These are phyloP conservation scores for Rhogogaster chlorosoma DNA, from an alignment of 2,888 invertebrate genomes.

Conservation along the genomic window DNA sequence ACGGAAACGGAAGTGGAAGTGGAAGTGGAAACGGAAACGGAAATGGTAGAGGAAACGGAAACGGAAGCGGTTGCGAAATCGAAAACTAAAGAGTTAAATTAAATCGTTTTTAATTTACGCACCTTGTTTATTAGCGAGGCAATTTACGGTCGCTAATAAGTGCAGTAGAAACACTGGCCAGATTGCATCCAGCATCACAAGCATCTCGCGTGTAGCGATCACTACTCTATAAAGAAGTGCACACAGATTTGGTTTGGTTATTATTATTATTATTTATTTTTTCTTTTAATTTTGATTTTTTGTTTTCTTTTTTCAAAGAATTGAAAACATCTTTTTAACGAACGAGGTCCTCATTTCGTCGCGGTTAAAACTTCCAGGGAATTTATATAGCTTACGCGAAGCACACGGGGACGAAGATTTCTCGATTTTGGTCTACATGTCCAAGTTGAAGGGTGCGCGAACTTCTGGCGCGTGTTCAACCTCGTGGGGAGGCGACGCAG, in stretches of 20 bases:
- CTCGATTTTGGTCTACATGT: constrained; percentile 46
- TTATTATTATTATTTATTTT: not conserved
- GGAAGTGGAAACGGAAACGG: not conserved
- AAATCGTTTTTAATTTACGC: constrained; percentile 56
- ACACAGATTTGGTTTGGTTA: not conserved
- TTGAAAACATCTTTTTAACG: not conserved
- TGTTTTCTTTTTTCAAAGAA: not conserved
- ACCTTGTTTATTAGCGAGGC: constrained; percentile 69
- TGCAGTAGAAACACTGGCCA: constrained; percentile 68
- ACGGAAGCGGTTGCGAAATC: not conserved
- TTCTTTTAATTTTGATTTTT: not conserved
- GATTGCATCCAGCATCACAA: constrained; percentile 63
- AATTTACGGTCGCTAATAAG: constrained; percentile 66
- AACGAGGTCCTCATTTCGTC: not conserved
- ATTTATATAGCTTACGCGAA: constrained; percentile 6
- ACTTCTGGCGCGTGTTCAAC: constrained; percentile 63
- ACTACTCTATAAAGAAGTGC: constrained; percentile 18
- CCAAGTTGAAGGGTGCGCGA: constrained; percentile 60
- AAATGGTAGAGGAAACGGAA: not conserved
- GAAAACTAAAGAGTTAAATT: not conserved
- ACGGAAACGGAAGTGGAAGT: not conserved
- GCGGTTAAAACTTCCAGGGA: not conserved
- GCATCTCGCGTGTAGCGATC: constrained; percentile 43
- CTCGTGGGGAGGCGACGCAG: constrained; percentile 68
- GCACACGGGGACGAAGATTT: constrained; percentile 12